Percentiles rank a stretch among this genome's conserved stretches.
Evolutionary conservation across 2,113 vertebrate genomes (phyloP).

Genomic region (Nycticebus coucang): DNA sequence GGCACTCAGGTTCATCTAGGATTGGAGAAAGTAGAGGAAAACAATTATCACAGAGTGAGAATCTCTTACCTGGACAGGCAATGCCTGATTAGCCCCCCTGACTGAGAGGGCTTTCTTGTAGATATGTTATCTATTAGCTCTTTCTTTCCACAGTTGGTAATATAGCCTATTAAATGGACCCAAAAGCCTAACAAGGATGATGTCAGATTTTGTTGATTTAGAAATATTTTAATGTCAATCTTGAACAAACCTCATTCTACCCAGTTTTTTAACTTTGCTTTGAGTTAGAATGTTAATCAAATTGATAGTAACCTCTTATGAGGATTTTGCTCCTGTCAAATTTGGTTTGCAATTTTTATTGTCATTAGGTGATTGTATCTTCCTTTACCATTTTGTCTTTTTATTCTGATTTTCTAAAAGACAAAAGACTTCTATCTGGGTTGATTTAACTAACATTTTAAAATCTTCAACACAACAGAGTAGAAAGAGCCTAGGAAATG

Average conservation of each 20-base stretch:
- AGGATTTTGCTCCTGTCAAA: not conserved
- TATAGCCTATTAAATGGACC: not conserved
- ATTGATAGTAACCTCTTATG: not conserved
- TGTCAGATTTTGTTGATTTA: not conserved
- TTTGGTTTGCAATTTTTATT: slow-evolving; percentile 19
- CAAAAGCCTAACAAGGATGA: not conserved
- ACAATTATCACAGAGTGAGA: not conserved
- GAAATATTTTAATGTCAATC: not conserved
- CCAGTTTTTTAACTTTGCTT: not conserved
- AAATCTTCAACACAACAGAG: not conserved
- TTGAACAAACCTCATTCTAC: not conserved
- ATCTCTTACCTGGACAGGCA: too few relatives aligned
- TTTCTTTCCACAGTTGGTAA: not conserved
- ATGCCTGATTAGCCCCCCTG: not conserved
- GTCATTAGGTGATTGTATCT: not conserved
- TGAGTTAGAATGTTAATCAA: slow-evolving; percentile 44
- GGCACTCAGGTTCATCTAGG: not conserved
- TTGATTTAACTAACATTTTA: not conserved
- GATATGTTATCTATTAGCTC: not conserved
- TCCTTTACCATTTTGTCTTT: slow-evolving; percentile 42
- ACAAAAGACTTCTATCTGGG: not conserved
- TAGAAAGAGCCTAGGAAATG: not conserved
- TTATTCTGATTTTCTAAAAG: not conserved
- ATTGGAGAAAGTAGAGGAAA: not conserved
- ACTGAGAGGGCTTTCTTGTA: not conserved